A percentile compares a stretch with the other conserved stretches of the same genome.
phyloP scores from a whole-genome alignment of 2,797 vertebrate genomes.

The Bryconaethiops microstoma region DNA sequence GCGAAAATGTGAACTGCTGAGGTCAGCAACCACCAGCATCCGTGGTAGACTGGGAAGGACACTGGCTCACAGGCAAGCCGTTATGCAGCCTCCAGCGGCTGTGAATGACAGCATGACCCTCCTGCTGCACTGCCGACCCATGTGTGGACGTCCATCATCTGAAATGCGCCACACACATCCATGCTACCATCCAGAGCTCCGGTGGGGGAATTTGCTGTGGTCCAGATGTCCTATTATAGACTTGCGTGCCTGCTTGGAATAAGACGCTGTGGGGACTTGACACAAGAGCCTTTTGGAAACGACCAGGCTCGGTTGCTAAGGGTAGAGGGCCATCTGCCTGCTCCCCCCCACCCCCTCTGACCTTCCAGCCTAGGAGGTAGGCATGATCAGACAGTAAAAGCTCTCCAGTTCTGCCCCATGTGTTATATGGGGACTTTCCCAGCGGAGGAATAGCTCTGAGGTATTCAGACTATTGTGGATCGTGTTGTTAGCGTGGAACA shows the following conservation, averaged over 20 bases:
- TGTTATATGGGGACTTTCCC: slow-evolving; percentile 40
- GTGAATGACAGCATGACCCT: slow-evolving; percentile 48
- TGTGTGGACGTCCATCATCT: slow-evolving; percentile 76
- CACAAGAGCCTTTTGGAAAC: slow-evolving; percentile 52
- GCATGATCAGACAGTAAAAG: slow-evolving; percentile 67
- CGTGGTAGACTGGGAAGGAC: slow-evolving; percentile 7
- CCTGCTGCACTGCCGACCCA: slow-evolving; percentile 61
- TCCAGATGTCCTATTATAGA: slow-evolving; percentile 70
- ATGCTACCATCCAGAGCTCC: slow-evolving; percentile 55
- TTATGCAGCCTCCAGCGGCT: slow-evolving; percentile 36
- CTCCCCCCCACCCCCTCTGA: slow-evolving; percentile 31
- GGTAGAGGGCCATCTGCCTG: slow-evolving; percentile 42
- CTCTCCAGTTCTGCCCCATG: slow-evolving; percentile 58
- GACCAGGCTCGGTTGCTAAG: slow-evolving; percentile 52
- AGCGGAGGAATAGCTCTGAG: background rate
- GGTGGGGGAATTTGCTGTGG: slow-evolving; percentile 58
- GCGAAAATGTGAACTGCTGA: background rate
- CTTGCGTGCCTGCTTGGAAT: slow-evolving; percentile 57
- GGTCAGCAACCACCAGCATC: slow-evolving; percentile 7
- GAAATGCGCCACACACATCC: slow-evolving; percentile 59
- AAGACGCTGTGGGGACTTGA: slow-evolving; percentile 60
- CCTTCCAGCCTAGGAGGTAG: slow-evolving; percentile 61
- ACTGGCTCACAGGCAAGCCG: slow-evolving; percentile 34
- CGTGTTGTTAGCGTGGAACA: too few relatives aligned
- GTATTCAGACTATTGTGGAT: too few relatives aligned